Evolutionary conservation across 2,888 invertebrate species (phyloP).

Genomic region (Macaria liturata): DNA sequence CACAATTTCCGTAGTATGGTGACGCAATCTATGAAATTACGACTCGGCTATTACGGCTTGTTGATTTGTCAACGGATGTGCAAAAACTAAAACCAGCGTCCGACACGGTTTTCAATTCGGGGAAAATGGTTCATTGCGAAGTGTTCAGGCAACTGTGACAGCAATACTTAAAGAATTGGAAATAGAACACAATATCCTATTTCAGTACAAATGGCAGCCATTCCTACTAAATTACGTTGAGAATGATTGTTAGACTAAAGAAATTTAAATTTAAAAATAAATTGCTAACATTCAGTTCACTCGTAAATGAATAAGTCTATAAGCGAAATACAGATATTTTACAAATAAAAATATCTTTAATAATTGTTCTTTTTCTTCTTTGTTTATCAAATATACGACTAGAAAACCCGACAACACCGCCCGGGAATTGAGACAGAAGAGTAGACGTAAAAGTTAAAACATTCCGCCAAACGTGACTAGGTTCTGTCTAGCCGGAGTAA

Average conservation of each 20-base stretch:
- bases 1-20: conserved; percentile 39
- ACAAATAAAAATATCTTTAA: no score
- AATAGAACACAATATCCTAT: conserved; percentile 11
- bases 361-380: no score
- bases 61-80: conserved; percentile 41
- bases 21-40: conserved; percentile 45
- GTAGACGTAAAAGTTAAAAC: conserved; percentile 5
- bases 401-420: no score
- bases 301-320: no score
- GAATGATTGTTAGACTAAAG: no score
- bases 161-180: conserved; percentile 14
- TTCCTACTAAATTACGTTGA: no score
- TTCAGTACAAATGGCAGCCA: background rate
- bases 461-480: conserved; percentile 23
- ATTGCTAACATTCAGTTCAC: no score
- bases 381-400: no score
- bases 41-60: conserved; percentile 40
- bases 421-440: conserved; percentile 6
- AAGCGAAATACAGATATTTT: no score
- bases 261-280: no score
- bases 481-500: conserved; percentile 19
- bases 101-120: conserved; percentile 32
- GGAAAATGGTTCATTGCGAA: conserved; percentile 30
- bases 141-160: conserved; percentile 26
- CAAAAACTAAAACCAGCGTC: conserved; percentile 34